phyloP scores from a whole-genome alignment of 2,888 invertebrate genomes.

The Synergus japonicus region DNA sequence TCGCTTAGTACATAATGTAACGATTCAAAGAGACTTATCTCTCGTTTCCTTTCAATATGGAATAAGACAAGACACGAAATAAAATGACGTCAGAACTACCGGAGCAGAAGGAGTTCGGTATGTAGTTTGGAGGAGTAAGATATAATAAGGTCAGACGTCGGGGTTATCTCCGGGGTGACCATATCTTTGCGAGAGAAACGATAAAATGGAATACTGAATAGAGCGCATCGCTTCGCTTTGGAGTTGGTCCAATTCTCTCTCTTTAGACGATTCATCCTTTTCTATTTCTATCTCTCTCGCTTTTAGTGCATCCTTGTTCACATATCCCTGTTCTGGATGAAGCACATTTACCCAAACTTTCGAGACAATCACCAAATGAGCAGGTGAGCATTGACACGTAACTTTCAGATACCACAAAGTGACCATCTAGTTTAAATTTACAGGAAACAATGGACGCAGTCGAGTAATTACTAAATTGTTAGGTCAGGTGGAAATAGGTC shows the following conservation, averaged over 20 bases:
- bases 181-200: slow-evolving; percentile 64
- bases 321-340: slow-evolving; percentile 1
- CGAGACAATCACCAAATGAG: slow-evolving; percentile 29
- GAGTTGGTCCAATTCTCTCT: slow-evolving; percentile 62
- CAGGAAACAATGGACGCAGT: background rate
- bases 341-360: slow-evolving; percentile 49
- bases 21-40: slow-evolving; percentile 62
- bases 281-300: slow-evolving; percentile 41
- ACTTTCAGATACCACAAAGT: slow-evolving; percentile 47
- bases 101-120: slow-evolving; percentile 53
- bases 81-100: slow-evolving; percentile 59
- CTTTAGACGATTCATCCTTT: slow-evolving; percentile 44
- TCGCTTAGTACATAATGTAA: slow-evolving; percentile 45
- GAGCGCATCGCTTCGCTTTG: slow-evolving; percentile 51
- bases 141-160: slow-evolving; percentile 74
- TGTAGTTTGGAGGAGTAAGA: slow-evolving; percentile 61
- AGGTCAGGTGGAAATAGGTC: background rate
- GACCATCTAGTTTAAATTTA: slow-evolving; percentile 10
- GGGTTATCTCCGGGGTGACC: slow-evolving; percentile 71
- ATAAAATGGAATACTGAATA: slow-evolving; percentile 60
- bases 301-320: slow-evolving; percentile 1
- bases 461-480: background rate
- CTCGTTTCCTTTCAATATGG: slow-evolving; percentile 53
- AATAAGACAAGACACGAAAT: slow-evolving; percentile 54
- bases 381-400: slow-evolving; percentile 53